Evolutionary conservation across 2,113 vertebrate species (phyloP).

Genomic region (Cavia aperea): DNA sequence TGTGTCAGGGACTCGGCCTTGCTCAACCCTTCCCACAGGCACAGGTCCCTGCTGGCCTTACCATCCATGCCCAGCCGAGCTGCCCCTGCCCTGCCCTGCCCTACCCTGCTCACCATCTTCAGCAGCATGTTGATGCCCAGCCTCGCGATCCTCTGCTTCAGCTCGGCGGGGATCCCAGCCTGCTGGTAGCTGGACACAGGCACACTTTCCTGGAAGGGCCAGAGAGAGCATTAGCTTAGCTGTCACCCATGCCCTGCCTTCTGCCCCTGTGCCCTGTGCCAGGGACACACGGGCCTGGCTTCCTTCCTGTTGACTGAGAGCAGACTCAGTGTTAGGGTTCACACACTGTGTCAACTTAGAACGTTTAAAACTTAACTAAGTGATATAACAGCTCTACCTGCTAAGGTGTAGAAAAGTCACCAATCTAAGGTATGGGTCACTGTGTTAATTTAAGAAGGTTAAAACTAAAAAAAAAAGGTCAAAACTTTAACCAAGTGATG

Average conservation of each 20-base stretch:
- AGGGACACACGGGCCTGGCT: fast-evolving
- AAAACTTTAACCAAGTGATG: too few species aligned
- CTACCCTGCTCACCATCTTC: constrained; percentile 85
- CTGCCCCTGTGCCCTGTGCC: fast-evolving
- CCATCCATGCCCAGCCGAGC: fast-evolving
- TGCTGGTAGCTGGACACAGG: constrained; percentile 88
- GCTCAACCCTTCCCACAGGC: background rate
- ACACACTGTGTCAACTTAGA: too few species aligned
- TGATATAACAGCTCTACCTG: too few species aligned
- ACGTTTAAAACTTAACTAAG: too few species aligned
- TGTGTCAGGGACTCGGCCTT: background rate
- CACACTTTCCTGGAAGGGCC: constrained; percentile 84
- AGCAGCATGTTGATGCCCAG: constrained; percentile 92
- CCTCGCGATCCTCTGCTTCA: constrained; percentile 86
- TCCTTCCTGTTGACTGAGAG: background rate
- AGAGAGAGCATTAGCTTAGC: background rate
- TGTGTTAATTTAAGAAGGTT: too few species aligned
- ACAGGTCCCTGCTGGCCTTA: background rate
- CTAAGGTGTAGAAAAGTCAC: too few species aligned
- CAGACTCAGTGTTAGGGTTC: background rate
- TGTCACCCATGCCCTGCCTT: background rate
- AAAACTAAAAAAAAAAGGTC: too few species aligned
- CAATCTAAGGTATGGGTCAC: too few species aligned
- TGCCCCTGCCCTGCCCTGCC: background rate
- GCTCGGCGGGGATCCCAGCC: constrained; percentile 71